Evolutionary conservation across 92 coral and sea anemone genomes (phyloP).

Genomic region (Muricea muricata): DNA sequence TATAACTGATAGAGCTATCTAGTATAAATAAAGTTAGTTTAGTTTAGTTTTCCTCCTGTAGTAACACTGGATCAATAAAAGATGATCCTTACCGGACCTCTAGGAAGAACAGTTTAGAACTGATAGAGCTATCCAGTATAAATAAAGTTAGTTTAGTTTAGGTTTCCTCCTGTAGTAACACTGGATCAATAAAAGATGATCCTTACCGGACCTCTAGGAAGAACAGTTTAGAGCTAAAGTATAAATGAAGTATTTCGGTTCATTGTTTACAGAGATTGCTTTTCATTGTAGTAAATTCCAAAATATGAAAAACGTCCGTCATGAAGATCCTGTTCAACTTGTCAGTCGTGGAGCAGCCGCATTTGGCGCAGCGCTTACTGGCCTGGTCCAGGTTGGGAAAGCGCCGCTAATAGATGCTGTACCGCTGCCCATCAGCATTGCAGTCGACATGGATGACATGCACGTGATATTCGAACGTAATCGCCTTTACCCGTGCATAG

Average conservation of each 20-base stretch:
- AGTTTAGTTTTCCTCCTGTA: too few relatives aligned
- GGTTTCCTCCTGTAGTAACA: slow-evolving; percentile 8
- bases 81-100: too few relatives aligned
- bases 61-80: too few relatives aligned
- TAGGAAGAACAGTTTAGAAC: slow-evolving; percentile 9
- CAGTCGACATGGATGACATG: slow-evolving; percentile 42
- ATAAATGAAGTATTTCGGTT: not conserved
- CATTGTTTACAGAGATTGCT: not conserved
- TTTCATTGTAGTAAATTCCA: not conserved
- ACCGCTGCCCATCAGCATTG: slow-evolving; percentile 44
- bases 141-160: not conserved
- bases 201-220: not conserved
- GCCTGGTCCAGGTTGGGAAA: not conserved
- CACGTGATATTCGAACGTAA: slow-evolving; percentile 25
- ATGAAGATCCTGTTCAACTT: slow-evolving; percentile 25
- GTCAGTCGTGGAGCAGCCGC: slow-evolving; percentile 43
- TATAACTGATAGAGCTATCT: too few relatives aligned
- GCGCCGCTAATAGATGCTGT: slow-evolving; percentile 17
- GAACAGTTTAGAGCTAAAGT: not conserved
- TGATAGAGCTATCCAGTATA: not conserved
- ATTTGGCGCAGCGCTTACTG: slow-evolving; percentile 25
- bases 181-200: not conserved
- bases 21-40: too few relatives aligned
- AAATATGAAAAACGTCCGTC: not conserved
- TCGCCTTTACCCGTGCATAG: slow-evolving; percentile 26